Conservation (phyloP, 2,888 invertebrate species). For the Harpagoxenus sublaevis region DNA sequence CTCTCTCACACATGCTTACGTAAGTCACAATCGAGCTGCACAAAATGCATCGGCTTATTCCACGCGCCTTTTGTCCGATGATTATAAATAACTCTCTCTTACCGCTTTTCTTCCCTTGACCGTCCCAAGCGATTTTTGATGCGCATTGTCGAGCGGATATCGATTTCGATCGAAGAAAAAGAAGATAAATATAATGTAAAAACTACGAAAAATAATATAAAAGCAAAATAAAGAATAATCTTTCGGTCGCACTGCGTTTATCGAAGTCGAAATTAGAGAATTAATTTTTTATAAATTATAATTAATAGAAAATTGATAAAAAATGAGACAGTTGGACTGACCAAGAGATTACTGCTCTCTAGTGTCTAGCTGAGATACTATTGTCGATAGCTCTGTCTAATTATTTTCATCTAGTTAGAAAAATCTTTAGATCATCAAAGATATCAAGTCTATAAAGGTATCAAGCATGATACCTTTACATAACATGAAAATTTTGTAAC, state of each 20-base stretch:
- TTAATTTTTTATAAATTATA: background rate
- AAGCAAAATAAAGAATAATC: background rate
- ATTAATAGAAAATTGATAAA: background rate
- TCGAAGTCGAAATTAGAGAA: background rate
- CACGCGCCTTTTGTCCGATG: background rate
- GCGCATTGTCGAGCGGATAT: background rate
- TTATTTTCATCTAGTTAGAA: background rate
- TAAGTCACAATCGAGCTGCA: conserved; percentile 41
- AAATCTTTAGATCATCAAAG: background rate
- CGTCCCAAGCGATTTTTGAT: background rate
- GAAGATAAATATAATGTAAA: background rate
- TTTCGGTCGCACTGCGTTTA: background rate
- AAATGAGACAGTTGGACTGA: background rate
- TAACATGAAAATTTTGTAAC: background rate
- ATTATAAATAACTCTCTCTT: background rate
- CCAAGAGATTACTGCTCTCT: conserved; percentile 9
- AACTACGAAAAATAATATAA: background rate
- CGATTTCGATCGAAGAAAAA: background rate
- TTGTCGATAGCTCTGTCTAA: background rate
- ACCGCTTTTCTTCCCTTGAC: background rate
- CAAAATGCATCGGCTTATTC: conserved; percentile 34
- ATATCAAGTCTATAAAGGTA: background rate
- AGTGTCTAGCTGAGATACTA: conserved; percentile 1
- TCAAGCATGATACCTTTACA: background rate
- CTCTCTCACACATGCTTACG: conserved; percentile 43